A percentile compares a stretch with the other conserved stretches of the same genome.
Conservation (phyloP, 2,113 vertebrate genomes). For the Platysteira castanea region DNA sequence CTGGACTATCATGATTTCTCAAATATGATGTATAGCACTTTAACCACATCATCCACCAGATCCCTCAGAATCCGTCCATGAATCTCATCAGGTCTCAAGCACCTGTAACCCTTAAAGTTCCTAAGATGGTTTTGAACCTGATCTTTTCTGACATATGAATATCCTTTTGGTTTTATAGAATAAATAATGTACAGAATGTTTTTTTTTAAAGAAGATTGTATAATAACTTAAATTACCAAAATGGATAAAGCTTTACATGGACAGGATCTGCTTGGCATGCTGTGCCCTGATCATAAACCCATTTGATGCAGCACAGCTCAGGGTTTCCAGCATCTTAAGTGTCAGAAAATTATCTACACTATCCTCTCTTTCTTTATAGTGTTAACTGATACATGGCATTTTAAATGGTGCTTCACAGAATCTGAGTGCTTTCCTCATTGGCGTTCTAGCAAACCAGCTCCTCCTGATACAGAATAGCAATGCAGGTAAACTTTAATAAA, state of each 20-base stretch:
- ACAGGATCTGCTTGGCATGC: not conserved
- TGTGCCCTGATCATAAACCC: not conserved
- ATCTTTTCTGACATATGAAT: not conserved
- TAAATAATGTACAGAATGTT: not conserved
- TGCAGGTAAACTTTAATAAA: not conserved
- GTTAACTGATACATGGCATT: not conserved
- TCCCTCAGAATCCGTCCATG: accelerated
- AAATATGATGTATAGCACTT: not conserved
- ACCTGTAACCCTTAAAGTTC: not conserved
- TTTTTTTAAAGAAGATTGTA: not conserved
- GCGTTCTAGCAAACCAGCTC: not conserved
- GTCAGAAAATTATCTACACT: not conserved
- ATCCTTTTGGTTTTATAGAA: not conserved
- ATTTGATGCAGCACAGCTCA: not conserved
- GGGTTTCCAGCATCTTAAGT: not conserved
- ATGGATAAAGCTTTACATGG: not conserved
- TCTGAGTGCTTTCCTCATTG: not conserved
- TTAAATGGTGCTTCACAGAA: not conserved
- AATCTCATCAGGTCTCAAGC: not conserved
- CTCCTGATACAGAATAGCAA: not conserved
- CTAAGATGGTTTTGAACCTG: not conserved
- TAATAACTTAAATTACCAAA: not conserved
- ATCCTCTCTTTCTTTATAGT: not conserved
- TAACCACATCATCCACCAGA: not conserved
- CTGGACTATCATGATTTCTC: not conserved